Conservation (phyloP, 2,888 invertebrate species). For the Idaea aversata region DNA sequence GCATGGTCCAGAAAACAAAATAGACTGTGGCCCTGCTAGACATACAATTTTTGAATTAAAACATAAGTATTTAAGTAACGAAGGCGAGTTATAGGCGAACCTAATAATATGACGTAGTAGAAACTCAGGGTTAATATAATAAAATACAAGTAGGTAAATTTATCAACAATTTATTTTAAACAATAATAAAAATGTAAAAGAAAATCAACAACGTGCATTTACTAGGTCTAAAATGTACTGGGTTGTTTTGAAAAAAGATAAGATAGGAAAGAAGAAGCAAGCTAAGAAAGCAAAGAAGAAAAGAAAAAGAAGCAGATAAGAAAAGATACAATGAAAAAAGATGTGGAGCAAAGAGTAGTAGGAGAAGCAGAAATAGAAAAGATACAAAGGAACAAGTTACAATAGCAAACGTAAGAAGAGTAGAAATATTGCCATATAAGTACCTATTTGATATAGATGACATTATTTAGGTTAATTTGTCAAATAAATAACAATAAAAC, state of each 20-base stretch:
- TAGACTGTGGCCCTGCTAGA: too few relatives aligned
- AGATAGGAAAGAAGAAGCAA: neutral
- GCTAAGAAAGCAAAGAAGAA: neutral
- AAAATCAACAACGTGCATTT: conserved; percentile 37
- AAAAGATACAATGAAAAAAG: conserved; percentile 3
- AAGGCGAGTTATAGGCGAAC: neutral
- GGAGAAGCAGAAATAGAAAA: neutral
- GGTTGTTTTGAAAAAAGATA: conserved; percentile 38
- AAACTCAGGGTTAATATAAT: conserved; percentile 16
- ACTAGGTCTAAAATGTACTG: conserved; percentile 54
- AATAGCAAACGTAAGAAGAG: too few relatives aligned
- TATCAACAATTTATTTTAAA: conserved; percentile 48
- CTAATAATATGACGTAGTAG: conserved; percentile 4
- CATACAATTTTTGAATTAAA: neutral
- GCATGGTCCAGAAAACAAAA: too few relatives aligned
- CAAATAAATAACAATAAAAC: too few relatives aligned
- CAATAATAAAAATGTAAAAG: conserved; percentile 41
- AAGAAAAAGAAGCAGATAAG: conserved; percentile 7
- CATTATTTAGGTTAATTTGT: too few relatives aligned
- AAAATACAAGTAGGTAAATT: conserved; percentile 35
- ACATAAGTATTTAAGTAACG: neutral
- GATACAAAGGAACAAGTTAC: too few relatives aligned
- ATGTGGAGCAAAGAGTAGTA: neutral
- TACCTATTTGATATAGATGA: too few relatives aligned
- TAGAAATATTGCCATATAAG: too few relatives aligned